Percentiles rank a stretch among this genome's conserved stretches.
These are phyloP conservation scores for Tanaodytes sp. DNA, from an alignment of 2,888 invertebrate species.

Conservation along the genomic window DNA sequence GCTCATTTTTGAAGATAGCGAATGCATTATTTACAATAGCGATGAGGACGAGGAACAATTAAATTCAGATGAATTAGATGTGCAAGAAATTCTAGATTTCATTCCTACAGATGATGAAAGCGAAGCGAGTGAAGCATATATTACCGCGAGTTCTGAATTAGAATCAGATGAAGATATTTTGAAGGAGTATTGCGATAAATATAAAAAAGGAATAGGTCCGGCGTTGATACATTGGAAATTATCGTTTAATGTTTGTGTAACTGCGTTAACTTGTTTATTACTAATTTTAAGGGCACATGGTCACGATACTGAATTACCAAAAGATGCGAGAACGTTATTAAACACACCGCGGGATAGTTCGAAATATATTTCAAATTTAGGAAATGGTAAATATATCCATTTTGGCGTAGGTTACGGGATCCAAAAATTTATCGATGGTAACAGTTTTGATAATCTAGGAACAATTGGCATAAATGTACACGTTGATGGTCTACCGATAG, in stretches of 20 bases:
- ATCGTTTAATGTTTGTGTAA: slow-evolving; percentile 2
- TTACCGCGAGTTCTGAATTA: no score
- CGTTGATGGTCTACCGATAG: slow-evolving; percentile 28
- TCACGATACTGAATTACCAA: slow-evolving; percentile 20
- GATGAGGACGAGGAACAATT: background rate
- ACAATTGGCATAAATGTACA: slow-evolving; percentile 14
- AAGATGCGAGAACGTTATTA: slow-evolving; percentile 13
- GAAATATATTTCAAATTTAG: background rate
- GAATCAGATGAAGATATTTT: no score
- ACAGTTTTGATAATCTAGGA: background rate
- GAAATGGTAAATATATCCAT: slow-evolving; percentile 21
- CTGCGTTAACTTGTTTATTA: slow-evolving; percentile 5
- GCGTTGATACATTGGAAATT: slow-evolving; percentile 2
- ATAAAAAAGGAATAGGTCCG: background rate
- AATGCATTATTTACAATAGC: background rate
- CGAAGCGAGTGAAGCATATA: no score
- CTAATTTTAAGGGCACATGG: slow-evolving; percentile 11
- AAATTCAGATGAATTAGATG: background rate
- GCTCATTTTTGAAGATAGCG: background rate
- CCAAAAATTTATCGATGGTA: slow-evolving; percentile 4
- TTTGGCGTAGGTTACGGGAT: slow-evolving; percentile 21
- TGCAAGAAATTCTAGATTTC: background rate
- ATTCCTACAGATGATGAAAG: background rate
- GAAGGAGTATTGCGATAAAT: background rate
- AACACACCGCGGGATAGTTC: slow-evolving; percentile 8